These are phyloP conservation scores for Heptranchias perlo DNA, from an alignment of 2,113 vertebrate genomes.

Conservation along the genomic window DNA sequence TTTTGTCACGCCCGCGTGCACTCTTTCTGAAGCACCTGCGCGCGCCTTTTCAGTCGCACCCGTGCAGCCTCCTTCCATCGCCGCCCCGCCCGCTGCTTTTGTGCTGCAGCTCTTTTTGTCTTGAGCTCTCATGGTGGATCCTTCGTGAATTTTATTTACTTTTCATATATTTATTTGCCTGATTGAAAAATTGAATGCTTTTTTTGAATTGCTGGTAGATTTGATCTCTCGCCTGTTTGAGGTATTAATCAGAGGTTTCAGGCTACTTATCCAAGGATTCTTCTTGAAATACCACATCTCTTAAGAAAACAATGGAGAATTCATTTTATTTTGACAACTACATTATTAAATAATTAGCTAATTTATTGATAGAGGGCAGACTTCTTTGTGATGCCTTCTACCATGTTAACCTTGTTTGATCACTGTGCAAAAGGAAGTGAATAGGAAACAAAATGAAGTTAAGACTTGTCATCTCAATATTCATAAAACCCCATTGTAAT, in stretches of 20 bases:
- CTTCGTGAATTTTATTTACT: not conserved
- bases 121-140: not conserved
- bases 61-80: too few relatives aligned
- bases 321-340: constrained; percentile 29
- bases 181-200: not conserved
- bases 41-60: too few relatives aligned
- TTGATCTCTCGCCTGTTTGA: not conserved
- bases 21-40: too few relatives aligned
- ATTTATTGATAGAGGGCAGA: not conserved
- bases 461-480: constrained; percentile 38
- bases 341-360: constrained; percentile 21
- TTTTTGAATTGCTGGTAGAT: not conserved
- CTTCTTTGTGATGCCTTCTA: not conserved
- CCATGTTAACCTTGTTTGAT: constrained; percentile 26
- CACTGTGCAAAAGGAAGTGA: constrained; percentile 18
- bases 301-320: not conserved
- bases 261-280: not conserved
- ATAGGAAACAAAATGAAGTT: constrained; percentile 31
- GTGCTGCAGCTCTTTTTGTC: not conserved
- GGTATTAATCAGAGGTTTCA: not conserved
- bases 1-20: too few relatives aligned
- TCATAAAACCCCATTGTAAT: constrained; percentile 45
- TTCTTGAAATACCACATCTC: not conserved
- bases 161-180: constrained; percentile 33
- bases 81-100: too few relatives aligned